Conservation (phyloP, 2,888 invertebrate species). For the Cotesia congregata region DNA sequence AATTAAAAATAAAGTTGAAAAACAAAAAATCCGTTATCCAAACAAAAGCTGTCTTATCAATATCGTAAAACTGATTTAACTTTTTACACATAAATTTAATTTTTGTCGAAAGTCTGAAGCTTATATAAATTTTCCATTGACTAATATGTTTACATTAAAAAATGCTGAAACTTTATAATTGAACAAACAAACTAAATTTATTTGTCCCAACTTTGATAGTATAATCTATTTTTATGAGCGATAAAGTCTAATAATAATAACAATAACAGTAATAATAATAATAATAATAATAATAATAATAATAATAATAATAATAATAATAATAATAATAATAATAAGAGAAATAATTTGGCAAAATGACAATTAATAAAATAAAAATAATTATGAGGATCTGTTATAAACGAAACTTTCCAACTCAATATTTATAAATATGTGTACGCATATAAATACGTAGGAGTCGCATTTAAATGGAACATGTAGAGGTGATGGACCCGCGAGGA, state of each 20-base stretch:
- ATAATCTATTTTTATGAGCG: slow-evolving; percentile 5
- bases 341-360: not conserved
- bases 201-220: not conserved
- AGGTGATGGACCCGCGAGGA: slow-evolving; percentile 39
- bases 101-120: not conserved
- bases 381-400: slow-evolving; percentile 13
- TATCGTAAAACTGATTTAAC: not conserved
- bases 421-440: slow-evolving; percentile 4
- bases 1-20: not conserved
- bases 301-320: too few relatives aligned
- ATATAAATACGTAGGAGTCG: slow-evolving; percentile 13
- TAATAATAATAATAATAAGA: not conserved
- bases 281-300: too few relatives aligned
- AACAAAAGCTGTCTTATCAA: not conserved
- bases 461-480: slow-evolving; percentile 32
- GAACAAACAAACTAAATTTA: slow-evolving; percentile 1
- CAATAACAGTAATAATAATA: not conserved
- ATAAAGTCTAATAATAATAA: not conserved
- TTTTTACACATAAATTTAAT: not conserved
- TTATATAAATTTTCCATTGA: not conserved
- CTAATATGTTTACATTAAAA: not conserved
- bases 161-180: not conserved
- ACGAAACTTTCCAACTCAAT: not conserved
- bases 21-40: not conserved
- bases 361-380: slow-evolving; percentile 6